A percentile compares a stretch with the other conserved stretches of the same genome.
Evolutionary conservation across 2,888 invertebrate genomes (phyloP).

Genomic region (Pemphredon lugubris): DNA sequence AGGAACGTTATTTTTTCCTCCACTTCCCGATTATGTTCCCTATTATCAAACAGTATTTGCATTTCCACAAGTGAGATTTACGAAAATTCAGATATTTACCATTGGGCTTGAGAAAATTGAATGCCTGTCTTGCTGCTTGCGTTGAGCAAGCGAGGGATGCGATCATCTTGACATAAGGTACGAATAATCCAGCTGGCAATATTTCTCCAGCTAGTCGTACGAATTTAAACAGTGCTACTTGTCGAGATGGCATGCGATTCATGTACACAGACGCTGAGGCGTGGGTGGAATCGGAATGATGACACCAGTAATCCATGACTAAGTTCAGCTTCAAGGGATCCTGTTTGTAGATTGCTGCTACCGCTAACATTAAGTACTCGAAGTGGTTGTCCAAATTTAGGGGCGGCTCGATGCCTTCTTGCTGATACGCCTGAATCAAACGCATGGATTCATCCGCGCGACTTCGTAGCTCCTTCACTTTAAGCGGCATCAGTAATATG

Average conservation of each 20-base stretch:
- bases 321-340: slow-evolving; percentile 88
- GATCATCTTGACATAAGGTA: slow-evolving; percentile 93
- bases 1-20: too few species aligned
- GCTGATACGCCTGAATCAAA: slow-evolving; percentile 87
- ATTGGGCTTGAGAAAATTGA: slow-evolving; percentile 88
- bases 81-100: slow-evolving; percentile 72
- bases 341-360: slow-evolving; percentile 89
- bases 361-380: slow-evolving; percentile 90
- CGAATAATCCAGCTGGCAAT: slow-evolving; percentile 91
- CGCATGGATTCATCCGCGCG: slow-evolving; percentile 95
- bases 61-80: too few species aligned
- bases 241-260: slow-evolving; percentile 83
- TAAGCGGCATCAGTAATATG: slow-evolving; percentile 95
- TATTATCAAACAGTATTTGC: too few species aligned
- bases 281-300: slow-evolving; percentile 81
- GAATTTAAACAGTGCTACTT: slow-evolving; percentile 94
- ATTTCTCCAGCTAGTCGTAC: slow-evolving; percentile 93
- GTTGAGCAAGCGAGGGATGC: slow-evolving; percentile 89
- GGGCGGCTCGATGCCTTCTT: slow-evolving; percentile 90
- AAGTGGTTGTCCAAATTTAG: slow-evolving; percentile 90
- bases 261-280: slow-evolving; percentile 76
- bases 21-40: too few species aligned
- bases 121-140: slow-evolving; percentile 90
- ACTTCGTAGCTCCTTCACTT: slow-evolving; percentile 91
- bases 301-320: slow-evolving; percentile 92